A percentile compares a stretch with the other conserved stretches of the same genome.
These are phyloP conservation scores for Archivesica marissinica DNA, from an alignment of 1,140 invertebrate species.

Conservation along the genomic window DNA sequence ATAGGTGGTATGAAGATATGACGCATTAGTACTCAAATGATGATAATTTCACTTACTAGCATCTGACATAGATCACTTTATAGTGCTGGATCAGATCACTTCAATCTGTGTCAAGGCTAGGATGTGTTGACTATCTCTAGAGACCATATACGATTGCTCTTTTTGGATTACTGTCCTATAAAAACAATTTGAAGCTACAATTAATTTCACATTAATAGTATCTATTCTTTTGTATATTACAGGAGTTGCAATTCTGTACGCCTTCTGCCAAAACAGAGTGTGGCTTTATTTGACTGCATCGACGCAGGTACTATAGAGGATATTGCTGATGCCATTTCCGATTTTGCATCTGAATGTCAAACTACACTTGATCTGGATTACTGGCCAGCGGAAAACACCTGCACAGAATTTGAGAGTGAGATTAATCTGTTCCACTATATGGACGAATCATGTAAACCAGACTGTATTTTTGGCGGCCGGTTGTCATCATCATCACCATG, in stretches of 20 bases:
- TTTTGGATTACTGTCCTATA: too few species aligned
- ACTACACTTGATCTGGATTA: constrained; percentile 25
- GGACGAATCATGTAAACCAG: constrained; percentile 38
- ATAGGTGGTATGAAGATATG: too few species aligned
- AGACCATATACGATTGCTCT: too few species aligned
- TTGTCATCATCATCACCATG: constrained; percentile 12
- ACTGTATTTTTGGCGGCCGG: constrained; percentile 22
- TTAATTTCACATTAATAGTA: too few species aligned
- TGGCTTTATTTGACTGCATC: constrained; percentile 49
- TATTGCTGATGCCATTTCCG: constrained; percentile 51
- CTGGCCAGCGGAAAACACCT: constrained; percentile 70
- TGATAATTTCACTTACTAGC: too few species aligned
- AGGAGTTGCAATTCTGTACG: constrained; percentile 12
- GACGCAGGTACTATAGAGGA: constrained; percentile 51
- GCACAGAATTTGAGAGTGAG: constrained; percentile 58
- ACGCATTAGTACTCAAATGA: too few species aligned
- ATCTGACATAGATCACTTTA: too few species aligned
- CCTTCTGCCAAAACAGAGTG: constrained; percentile 52
- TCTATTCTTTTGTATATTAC: too few species aligned
- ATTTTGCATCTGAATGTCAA: constrained; percentile 69
- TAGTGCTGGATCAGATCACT: too few species aligned
- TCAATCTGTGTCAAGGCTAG: too few species aligned
- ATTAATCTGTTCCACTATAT: constrained; percentile 52
- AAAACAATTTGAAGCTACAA: too few species aligned
- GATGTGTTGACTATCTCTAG: too few species aligned